phyloP scores from a whole-genome alignment of 1,140 invertebrate genomes.

The Cardiocondyla obscurior region DNA sequence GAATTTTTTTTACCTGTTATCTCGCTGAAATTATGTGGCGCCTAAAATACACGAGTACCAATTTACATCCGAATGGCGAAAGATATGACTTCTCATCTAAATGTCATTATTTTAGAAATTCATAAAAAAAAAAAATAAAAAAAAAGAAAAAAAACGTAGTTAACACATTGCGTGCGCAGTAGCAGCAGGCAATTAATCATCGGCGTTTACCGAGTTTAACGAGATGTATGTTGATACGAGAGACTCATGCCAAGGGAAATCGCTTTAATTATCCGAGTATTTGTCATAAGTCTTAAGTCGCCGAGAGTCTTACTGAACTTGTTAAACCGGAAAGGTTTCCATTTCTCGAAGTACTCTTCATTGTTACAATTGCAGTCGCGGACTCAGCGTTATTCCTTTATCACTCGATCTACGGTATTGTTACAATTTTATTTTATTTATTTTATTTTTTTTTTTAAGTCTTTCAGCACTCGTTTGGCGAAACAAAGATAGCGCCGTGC shows the following conservation, averaged over 20 bases:
- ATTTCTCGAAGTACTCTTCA: slow-evolving; percentile 11
- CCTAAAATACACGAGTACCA: neutral
- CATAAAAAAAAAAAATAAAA: too few species aligned
- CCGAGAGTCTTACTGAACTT: slow-evolving; percentile 20
- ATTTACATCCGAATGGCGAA: too few species aligned
- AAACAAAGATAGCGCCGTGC: neutral
- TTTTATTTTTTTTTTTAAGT: too few species aligned
- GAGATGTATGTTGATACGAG: slow-evolving; percentile 33
- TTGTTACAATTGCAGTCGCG: neutral
- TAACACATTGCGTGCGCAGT: slow-evolving; percentile 38
- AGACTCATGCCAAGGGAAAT: slow-evolving; percentile 16
- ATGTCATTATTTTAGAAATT: too few species aligned
- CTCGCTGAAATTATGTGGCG: neutral
- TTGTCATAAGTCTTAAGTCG: slow-evolving; percentile 63
- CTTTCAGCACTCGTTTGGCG: neutral
- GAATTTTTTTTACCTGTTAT: neutral
- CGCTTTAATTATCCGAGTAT: slow-evolving; percentile 61
- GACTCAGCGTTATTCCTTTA: too few species aligned
- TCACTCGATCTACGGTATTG: neutral
- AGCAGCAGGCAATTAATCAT: slow-evolving; percentile 37
- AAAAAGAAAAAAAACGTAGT: slow-evolving; percentile 26
- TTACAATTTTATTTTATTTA: too few species aligned
- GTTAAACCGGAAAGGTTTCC: slow-evolving; percentile 42
- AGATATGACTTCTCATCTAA: too few species aligned
- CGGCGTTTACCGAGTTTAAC: slow-evolving; percentile 23